Conservation (phyloP, 2,888 invertebrate species). For the Drosophila diplacantha region DNA sequence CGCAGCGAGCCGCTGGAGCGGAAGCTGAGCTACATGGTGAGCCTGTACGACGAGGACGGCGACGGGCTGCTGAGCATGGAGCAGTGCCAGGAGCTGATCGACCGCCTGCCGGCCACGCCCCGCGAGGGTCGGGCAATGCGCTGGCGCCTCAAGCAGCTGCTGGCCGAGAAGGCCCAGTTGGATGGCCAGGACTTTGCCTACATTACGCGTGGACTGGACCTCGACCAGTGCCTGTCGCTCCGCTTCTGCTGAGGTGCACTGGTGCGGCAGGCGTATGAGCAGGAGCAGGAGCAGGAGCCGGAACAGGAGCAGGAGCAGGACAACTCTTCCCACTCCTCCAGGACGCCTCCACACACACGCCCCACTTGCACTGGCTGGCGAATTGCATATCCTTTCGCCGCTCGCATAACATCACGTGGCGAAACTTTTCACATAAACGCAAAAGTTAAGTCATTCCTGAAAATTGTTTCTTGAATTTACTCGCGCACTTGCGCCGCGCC, state of each 20-base stretch:
- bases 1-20: slow-evolving; percentile 24
- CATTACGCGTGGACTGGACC: slow-evolving; percentile 48
- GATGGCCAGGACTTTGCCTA: slow-evolving; percentile 37
- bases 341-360: background rate
- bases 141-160: slow-evolving; percentile 40
- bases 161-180: slow-evolving; percentile 26
- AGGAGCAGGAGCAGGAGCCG: background rate
- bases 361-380: slow-evolving; percentile 18
- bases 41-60: slow-evolving; percentile 42
- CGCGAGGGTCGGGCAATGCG: slow-evolving; percentile 40
- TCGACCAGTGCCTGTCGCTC: slow-evolving; percentile 42
- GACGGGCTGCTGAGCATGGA: slow-evolving; percentile 33
- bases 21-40: slow-evolving; percentile 32
- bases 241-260: slow-evolving; percentile 29
- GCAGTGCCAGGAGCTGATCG: slow-evolving; percentile 37
- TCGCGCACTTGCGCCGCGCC: slow-evolving; percentile 53
- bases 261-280: background rate
- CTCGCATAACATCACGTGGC: slow-evolving; percentile 67
- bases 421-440: slow-evolving; percentile 70
- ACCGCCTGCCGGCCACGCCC: slow-evolving; percentile 31
- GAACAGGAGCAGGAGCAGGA: background rate
- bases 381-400: slow-evolving; percentile 52
- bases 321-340: background rate
- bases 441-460: slow-evolving; percentile 71
- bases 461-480: slow-evolving; percentile 71